Base-by-base conservation (phyloP, 2,113 vertebrate species). In the Mastomys natalensis region DNA sequence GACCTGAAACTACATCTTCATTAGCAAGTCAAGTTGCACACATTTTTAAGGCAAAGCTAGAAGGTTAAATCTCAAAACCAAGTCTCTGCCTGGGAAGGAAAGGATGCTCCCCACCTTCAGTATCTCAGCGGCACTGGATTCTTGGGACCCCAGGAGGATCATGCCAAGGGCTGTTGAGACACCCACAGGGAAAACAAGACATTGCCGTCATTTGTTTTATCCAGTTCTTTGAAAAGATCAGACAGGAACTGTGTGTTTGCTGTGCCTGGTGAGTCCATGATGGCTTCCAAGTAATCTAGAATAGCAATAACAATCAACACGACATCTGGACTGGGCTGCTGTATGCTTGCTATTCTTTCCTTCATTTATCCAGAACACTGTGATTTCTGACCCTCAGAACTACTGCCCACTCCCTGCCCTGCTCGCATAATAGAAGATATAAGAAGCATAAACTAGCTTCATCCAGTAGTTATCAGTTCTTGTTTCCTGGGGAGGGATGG, bases 161-260 rank as follows among this genome's bases (percentile, higher is more conserved):
- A 98, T 98, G n/a, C 97, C 97, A 0, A 98, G 84, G 51, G 96
- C 95, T 4, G 97, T 66, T 10, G 96, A 97, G 77, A 98, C 97
- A 70, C 97, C 95, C 55, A 89, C 7, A 0, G 98, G 98, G 97
- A 98, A 43, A 98, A 97, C 62, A 98, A 94, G 89, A 98, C 51
- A 13, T 98, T 98, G 80, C 94, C 82, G 1, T 89, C 91, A 0
- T 85, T 62, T 7, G 1, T 37, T 93, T 97, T 93, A 91, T 66
- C 95, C 87, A 98, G 72, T 48, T 97, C 89, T 92, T 95, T 97
- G 97, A 98, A 98, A 74, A 98, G 95, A 55, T 91, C 51, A 22
- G 98, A 26, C 43, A 97, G 97, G 78, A 98, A 97, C 9, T 37
- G 91, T 60, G 60, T 2, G 26, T 96, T 96, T 29, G 96, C 86